Evolutionary conservation across 2,797 vertebrate genomes (phyloP), one percentile per base, ranked within the genome.

Genomic region (Loris lydekkerianus): DNA sequence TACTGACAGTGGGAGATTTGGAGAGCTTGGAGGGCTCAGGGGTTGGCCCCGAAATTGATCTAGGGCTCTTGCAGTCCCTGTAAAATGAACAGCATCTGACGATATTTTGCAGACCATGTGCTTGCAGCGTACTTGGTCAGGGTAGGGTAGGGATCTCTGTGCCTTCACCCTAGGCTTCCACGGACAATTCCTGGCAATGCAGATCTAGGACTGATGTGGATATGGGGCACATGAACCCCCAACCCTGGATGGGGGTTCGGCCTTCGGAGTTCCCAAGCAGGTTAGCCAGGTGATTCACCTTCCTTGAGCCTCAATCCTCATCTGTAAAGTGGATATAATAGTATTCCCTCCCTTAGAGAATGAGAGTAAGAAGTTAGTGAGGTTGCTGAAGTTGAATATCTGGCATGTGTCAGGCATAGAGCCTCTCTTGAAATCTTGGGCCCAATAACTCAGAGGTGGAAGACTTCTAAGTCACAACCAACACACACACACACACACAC

Each of bases 351-450:
- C 14, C 4, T 91, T n/a, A 21, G 3, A 63, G 67, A 85, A 40
- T 5, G 46, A 34, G 31, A 29, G 23, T 25, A 91, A 89, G 46
- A 88, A 58, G 72, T 84, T 63, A 93, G 69, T 91, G 78, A 80
- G 46, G 53, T 86, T 69, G 58, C 46, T 31, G 2, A 83, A 56
- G 7, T 13, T 65, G 63, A 76, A n/a, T 93, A 27, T 89, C 60
- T 92, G 77, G 77, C 34, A 49, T 65, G 78, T 65, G 34, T 58
- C 53, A 37, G 56, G 60, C 46, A 92, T 13, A 93, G 65, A 95
- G 14, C 23, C 89, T 80, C 89, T 87, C 61, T 77, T 77, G 86
- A 96, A 94, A 87, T 82, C 83, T 86, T 86, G 25, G 63, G 25
- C 43, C 29, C 43, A 72, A 2, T 34, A 69, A 20, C 63, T 85